A percentile compares a stretch with the other conserved stretches of the same genome.
Conservation (phyloP, 2,888 invertebrate genomes). For the Zhengitettix transpicula region DNA sequence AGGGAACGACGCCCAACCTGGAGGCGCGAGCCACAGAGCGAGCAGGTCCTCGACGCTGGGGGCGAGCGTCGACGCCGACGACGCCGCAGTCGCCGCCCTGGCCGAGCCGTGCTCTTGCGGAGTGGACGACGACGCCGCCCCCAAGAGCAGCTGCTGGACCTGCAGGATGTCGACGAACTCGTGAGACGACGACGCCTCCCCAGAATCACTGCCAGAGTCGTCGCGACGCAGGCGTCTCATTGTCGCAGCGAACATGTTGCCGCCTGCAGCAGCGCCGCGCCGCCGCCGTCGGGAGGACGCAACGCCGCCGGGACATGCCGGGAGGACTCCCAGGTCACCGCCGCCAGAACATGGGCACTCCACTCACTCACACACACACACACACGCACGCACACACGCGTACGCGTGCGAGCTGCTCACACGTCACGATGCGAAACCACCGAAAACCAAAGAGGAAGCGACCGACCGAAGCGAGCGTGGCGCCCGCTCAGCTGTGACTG, state of each 20-base stretch:
- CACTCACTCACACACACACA: too few relatives aligned
- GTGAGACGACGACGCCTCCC: conserved; percentile 23
- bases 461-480: not conserved
- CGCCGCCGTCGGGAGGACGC: too few relatives aligned
- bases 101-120: conserved; percentile 3
- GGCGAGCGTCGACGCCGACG: conserved; percentile 16
- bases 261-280: not conserved
- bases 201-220: conserved; percentile 26
- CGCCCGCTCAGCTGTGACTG: not conserved
- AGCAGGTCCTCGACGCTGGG: conserved; percentile 59
- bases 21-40: conserved; percentile 48
- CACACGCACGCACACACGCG: too few relatives aligned
- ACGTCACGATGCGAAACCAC: too few relatives aligned
- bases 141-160: conserved; percentile 57
- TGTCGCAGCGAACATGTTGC: not conserved
- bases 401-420: too few relatives aligned
- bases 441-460: too few relatives aligned
- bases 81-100: conserved; percentile 17
- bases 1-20: conserved; percentile 6
- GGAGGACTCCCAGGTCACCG: not conserved
- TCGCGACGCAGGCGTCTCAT: conserved; percentile 19
- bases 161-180: conserved; percentile 75
- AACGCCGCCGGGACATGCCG: too few relatives aligned
- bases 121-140: conserved; percentile 18
- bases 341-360: not conserved